Conservation (phyloP, 2,113 vertebrate species). For the Carassius carassius region DNA sequence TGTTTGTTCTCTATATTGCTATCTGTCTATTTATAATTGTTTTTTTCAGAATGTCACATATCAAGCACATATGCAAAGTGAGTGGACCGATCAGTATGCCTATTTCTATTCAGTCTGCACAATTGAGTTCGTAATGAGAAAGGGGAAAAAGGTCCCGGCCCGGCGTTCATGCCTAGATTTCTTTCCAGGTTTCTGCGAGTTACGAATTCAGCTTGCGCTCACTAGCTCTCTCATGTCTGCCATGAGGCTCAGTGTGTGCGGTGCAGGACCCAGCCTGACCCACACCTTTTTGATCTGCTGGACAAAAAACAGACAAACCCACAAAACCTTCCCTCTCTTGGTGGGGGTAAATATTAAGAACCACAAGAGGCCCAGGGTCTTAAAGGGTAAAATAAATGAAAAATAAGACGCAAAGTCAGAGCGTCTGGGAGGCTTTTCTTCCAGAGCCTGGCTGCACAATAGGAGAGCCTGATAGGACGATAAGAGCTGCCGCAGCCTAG, state of each 20-base stretch:
- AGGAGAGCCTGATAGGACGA: slow-evolving; percentile 58
- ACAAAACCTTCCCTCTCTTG: slow-evolving; percentile 35
- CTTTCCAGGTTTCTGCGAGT: slow-evolving; percentile 4
- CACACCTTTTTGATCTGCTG: slow-evolving; percentile 34
- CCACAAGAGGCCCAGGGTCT: slow-evolving; percentile 36
- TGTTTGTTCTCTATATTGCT: neutral
- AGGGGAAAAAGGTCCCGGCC: slow-evolving; percentile 13
- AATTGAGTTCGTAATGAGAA: slow-evolving; percentile 37
- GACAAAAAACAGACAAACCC: slow-evolving; percentile 31
- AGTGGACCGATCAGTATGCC: slow-evolving; percentile 5
- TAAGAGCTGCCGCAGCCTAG: slow-evolving; percentile 58
- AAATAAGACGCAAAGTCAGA: slow-evolving; percentile 63
- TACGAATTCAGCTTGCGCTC: slow-evolving; percentile 6
- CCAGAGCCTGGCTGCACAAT: slow-evolving; percentile 60
- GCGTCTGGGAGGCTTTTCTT: slow-evolving; percentile 60
- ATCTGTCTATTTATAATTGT: slow-evolving; percentile 25
- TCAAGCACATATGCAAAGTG: slow-evolving; percentile 18
- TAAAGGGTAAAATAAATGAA: slow-evolving; percentile 64
- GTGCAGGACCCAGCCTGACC: slow-evolving; percentile 30
- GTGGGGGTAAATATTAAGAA: slow-evolving; percentile 48
- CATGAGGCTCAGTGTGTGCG: slow-evolving; percentile 31
- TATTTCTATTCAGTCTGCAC: slow-evolving; percentile 29
- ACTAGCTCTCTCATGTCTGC: slow-evolving; percentile 27
- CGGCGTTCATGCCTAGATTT: slow-evolving; percentile 5
- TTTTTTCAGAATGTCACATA: slow-evolving; percentile 4